Evolutionary conservation across 2,888 invertebrate species (phyloP).

Genomic region (Noctua janthina): DNA sequence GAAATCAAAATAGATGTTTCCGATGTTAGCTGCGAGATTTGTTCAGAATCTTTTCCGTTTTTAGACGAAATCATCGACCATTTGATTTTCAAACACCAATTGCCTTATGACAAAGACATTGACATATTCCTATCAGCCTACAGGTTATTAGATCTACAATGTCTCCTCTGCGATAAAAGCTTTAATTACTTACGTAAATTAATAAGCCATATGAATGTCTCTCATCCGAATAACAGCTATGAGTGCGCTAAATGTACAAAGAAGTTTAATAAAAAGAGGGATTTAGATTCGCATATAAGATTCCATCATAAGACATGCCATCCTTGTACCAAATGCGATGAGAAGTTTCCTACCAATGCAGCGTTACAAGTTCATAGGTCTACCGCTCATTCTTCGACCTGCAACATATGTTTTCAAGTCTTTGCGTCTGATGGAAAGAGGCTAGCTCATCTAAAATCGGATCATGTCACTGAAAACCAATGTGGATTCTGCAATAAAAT

Average conservation of each 20-base stretch:
- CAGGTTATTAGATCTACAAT: constrained; percentile 79
- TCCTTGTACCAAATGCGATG: constrained; percentile 76
- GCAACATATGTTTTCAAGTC: constrained; percentile 80
- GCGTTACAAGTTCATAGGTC: constrained; percentile 76
- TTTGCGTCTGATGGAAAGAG: constrained; percentile 77
- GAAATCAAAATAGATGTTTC: constrained; percentile 86
- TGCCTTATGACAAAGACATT: constrained; percentile 75
- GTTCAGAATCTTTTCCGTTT: constrained; percentile 65
- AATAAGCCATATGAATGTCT: constrained; percentile 78
- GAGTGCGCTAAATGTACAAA: constrained; percentile 76
- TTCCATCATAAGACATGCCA: constrained; percentile 76
- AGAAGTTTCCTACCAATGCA: constrained; percentile 71
- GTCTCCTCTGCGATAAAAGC: constrained; percentile 76
- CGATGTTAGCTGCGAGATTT: constrained; percentile 78
- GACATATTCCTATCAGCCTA: constrained; percentile 75
- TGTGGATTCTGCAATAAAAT: constrained; percentile 80
- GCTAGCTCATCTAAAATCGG: constrained; percentile 79
- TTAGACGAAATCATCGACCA: constrained; percentile 69
- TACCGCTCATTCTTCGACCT: constrained; percentile 77
- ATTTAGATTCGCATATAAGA: constrained; percentile 77
- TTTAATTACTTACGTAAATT: constrained; percentile 77
- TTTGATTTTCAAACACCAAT: constrained; percentile 76
- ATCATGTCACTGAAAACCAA: constrained; percentile 72
- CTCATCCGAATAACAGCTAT: constrained; percentile 75
- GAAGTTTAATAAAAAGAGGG: constrained; percentile 79